These are phyloP conservation scores for Caenorhabditis doughertyi DNA, from an alignment of 2,888 invertebrate genomes.

Conservation along the genomic window DNA sequence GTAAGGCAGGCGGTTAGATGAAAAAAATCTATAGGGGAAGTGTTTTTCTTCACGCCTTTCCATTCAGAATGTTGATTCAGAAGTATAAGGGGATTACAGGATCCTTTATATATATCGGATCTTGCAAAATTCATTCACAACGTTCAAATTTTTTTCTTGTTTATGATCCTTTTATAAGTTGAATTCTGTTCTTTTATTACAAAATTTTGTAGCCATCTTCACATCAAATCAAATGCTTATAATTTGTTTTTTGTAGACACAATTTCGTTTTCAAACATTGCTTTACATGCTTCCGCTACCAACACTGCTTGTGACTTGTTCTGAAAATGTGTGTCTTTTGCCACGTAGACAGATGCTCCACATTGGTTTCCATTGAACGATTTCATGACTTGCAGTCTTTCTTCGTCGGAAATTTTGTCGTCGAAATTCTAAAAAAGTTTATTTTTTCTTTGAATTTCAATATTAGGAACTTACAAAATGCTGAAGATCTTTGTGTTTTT, in stretches of 20 bases:
- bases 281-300: constrained; percentile 38
- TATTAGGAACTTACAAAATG: constrained; percentile 31
- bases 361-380: constrained; percentile 1
- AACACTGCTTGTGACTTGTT: constrained; percentile 51
- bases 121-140: too few species aligned
- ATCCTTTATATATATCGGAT: too few species aligned
- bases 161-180: too few species aligned
- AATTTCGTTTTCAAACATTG: constrained; percentile 12
- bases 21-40: too few species aligned
- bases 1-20: neutral
- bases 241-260: constrained; percentile 21
- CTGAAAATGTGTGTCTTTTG: constrained; percentile 56
- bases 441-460: neutral
- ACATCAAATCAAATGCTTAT: neutral
- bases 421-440: constrained; percentile 31
- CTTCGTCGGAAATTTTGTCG: constrained; percentile 8
- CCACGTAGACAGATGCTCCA: constrained; percentile 46
- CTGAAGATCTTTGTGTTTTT: constrained; percentile 42
- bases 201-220: too few species aligned
- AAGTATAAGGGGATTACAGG: too few species aligned
- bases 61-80: too few species aligned
- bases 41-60: too few species aligned
- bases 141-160: too few species aligned
- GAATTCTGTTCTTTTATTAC: too few species aligned
- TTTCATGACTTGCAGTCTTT: constrained; percentile 6